Base-by-base conservation (phyloP, 92 coral and sea anemone species). In the Parazoanthus atlanticus region DNA sequence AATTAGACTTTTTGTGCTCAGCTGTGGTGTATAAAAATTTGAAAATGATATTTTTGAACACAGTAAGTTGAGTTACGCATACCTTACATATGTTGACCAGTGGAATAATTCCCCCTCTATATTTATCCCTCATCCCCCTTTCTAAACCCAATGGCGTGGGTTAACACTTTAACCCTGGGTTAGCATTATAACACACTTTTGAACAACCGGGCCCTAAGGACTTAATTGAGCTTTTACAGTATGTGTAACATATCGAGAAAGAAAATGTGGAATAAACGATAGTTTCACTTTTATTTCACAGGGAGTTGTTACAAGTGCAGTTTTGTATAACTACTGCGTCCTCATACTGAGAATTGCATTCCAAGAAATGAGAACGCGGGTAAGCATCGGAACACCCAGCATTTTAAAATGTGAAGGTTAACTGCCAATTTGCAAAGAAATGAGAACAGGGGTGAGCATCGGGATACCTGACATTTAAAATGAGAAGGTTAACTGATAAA, bases 341-440 rank as follows among this genome's bases (percentile, higher is more conserved):
- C 90, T 96, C 41, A 93, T 96, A 58, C 79, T 96, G 41, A 90
- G 99, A 80, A 92, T 94, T 72, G 98, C 99, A 33, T 96, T 96
- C 73, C 49, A 86, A 30, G 99, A 95, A 89, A 90, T 89, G 64
- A 88, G 94, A 5, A 89, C 89, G 31, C 91, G 91, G 94, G 98
- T 90, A 80, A 78, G 90, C 6, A 0, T 7, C 54, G 21, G 21
- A 6, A 25, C 25, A 26, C 36, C 8, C 11, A 8, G 26, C 56
- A 34, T 29, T 41, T n/a, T 5, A 21, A 61, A 61, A 61, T 61
- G 69, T 3, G 28, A 61, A 5, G 28, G 28, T 61, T 61, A 61
- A 61, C 16, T 61, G 69, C 8, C 69, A 61, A 61, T 21, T 8
- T 21, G n/a, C 23, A 56, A 85, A 33, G 99, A 95, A 89, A 89